Conservation (phyloP, 2,113 vertebrate species). For the Anolis sagrei region DNA sequence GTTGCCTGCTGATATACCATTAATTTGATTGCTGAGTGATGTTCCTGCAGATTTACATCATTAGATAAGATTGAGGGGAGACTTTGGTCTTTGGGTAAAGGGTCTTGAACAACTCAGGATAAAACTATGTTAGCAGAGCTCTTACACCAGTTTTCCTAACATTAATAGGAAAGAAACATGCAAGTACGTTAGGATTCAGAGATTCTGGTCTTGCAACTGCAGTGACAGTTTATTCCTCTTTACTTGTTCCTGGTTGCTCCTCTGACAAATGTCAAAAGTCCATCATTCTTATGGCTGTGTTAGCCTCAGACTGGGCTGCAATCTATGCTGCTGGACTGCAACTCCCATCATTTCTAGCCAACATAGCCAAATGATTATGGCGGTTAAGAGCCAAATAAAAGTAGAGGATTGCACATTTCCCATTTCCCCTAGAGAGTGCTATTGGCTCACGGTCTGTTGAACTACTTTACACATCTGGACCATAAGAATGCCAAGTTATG, state of each 20-base stretch:
- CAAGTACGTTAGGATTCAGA: neutral
- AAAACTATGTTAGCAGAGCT: neutral
- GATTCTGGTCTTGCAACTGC: neutral
- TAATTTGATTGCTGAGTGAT: neutral
- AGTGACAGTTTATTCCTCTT: neutral
- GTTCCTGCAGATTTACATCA: neutral
- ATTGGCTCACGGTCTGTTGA: neutral
- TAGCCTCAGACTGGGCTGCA: neutral
- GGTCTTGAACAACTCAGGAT: neutral
- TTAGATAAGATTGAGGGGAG: neutral
- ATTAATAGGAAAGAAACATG: neutral
- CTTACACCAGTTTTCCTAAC: neutral
- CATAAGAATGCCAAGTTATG: neutral
- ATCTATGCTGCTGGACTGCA: neutral
- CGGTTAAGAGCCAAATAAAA: neutral
- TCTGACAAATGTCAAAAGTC: neutral
- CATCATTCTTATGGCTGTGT: neutral
- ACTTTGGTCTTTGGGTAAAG: neutral
- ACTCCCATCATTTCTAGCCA: neutral
- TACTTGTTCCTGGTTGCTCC: neutral
- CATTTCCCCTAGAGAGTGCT: neutral
- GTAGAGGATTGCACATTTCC: neutral
- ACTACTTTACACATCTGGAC: neutral
- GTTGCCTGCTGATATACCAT: neutral
- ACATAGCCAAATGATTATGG: neutral